phyloP scores from a whole-genome alignment of 1,140 invertebrate genomes.

The Harpegnathos saltator region DNA sequence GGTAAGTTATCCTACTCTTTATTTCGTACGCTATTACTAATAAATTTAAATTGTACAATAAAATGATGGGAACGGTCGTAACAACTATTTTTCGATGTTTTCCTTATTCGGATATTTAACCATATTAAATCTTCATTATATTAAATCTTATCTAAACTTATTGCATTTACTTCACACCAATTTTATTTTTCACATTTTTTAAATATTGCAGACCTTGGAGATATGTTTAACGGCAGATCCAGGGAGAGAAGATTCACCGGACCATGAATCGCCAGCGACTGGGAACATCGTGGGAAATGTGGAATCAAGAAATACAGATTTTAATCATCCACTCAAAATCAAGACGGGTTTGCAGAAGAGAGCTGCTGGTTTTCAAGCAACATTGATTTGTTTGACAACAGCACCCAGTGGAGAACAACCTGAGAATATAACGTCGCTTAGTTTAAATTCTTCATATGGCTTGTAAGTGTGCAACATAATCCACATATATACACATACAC shows the following conservation, averaged over 20 bases:
- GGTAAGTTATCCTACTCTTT: conserved; percentile 86
- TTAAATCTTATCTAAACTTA: conserved; percentile 17
- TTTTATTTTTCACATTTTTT: conserved; percentile 12
- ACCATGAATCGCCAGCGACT: conserved; percentile 90
- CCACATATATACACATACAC: background rate
- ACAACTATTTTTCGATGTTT: no score
- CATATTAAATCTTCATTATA: no score
- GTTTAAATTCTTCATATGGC: conserved; percentile 98
- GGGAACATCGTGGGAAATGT: conserved; percentile 87
- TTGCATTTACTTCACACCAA: background rate
- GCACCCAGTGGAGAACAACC: conserved; percentile 92
- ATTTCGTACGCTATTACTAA: background rate
- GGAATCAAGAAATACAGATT: conserved; percentile 83
- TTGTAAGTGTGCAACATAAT: conserved; percentile 90
- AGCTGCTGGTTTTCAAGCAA: conserved; percentile 96
- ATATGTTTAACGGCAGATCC: conserved; percentile 95
- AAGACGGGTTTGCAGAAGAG: conserved; percentile 92
- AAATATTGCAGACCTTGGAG: conserved; percentile 91
- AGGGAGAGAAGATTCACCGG: conserved; percentile 92
- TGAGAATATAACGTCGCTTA: conserved; percentile 94
- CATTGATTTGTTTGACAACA: conserved; percentile 96
- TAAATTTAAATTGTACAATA: background rate
- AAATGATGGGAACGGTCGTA: no score
- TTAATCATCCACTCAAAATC: conserved; percentile 89
- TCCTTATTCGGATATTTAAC: no score